Conservation (phyloP, 2,888 invertebrate genomes). For the Parnassius orleans region DNA sequence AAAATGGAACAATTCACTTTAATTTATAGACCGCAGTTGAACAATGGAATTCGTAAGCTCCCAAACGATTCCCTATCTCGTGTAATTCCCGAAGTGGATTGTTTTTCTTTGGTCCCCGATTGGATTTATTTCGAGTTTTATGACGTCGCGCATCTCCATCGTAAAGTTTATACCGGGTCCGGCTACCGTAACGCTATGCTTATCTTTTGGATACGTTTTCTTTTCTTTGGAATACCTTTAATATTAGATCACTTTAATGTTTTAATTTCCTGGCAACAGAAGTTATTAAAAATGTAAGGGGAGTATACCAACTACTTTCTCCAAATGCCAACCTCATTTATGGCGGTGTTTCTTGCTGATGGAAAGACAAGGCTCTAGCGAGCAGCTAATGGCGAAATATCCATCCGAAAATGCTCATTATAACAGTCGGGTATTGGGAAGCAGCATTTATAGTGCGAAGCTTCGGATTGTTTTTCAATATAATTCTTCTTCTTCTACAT, state of each 20-base stretch:
- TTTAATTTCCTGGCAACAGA: neutral
- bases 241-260: slow-evolving; percentile 20
- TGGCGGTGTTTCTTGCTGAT: no score
- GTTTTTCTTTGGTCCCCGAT: slow-evolving; percentile 73
- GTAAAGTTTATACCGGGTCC: slow-evolving; percentile 70
- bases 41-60: slow-evolving; percentile 24
- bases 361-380: no score
- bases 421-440: no score
- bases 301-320: no score
- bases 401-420: no score
- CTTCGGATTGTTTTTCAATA: no score
- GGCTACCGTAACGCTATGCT: slow-evolving; percentile 55
- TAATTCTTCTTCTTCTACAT: no score
- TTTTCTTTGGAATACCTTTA: slow-evolving; percentile 18
- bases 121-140: slow-evolving; percentile 78
- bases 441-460: no score
- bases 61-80: slow-evolving; percentile 33
- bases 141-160: slow-evolving; percentile 73
- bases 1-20: slow-evolving; percentile 15
- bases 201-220: slow-evolving; percentile 27
- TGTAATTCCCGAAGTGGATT: slow-evolving; percentile 70
- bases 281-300: no score
- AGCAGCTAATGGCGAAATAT: no score
- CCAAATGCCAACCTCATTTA: no score
- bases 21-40: slow-evolving; percentile 26